Base-by-base conservation (phyloP, 1,140 invertebrate species). In the Papilio polytes region DNA sequence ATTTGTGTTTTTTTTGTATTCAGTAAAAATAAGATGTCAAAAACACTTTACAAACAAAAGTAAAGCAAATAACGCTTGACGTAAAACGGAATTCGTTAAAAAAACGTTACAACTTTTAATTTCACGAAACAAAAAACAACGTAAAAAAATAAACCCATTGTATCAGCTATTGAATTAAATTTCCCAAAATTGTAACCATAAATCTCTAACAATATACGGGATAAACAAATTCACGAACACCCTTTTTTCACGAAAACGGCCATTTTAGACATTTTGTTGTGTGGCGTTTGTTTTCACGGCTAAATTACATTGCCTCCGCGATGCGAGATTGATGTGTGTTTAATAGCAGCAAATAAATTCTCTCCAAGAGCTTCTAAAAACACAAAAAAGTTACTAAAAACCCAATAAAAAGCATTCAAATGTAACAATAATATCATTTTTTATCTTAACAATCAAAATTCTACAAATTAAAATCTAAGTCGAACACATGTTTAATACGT, bases 191-290 rank as follows among this genome's bases (percentile, higher is more conserved):
- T 76, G 74, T 76, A 15, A 76, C 74, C 41, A 76, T 76, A 76
- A 76, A 76, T 76, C 74, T 76, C 74, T 22, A 73, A 73, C 72
- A 73, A 73, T 73, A 73, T 73, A 44, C 72, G 72, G 72, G 22
- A 46, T 46, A 48, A 76, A 76, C 74, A 76, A 76, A 76, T 76
- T 76, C 63, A 18, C 59, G 22, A 13, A 66, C 26, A 70, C 63
- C 63, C 63, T 70, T 70, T 66, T 70, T 70, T 70, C 63, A 70
- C 63, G 26, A 31, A 70, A 31, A 70, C 63, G 63, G 63, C 63
- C 63, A 70, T 70, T 70, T 70, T 70, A 31, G 63, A 70, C 63
- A 31, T 70, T 70, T 70, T 70, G 63, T 70, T 70, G 26, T 26
- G 13, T 31, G 63, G 63, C 63, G 63, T 31, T 70, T 70, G 63